Evolutionary conservation across 2,888 invertebrate species (phyloP), one percentile per base, ranked within the genome.

Genomic region (Rugalucina vietnamica): DNA sequence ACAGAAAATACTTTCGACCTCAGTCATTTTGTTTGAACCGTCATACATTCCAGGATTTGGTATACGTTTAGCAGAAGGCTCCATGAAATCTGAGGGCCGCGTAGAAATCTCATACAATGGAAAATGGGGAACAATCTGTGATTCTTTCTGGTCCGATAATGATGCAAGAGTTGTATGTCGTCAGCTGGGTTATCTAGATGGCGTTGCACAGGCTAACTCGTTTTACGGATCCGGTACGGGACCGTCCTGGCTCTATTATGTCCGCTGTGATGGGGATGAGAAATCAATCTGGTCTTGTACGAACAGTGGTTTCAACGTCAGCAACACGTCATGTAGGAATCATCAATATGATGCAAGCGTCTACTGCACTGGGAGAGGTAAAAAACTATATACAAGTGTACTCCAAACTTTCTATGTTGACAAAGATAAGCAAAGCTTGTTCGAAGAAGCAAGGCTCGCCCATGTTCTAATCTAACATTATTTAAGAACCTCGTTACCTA

Each of bases 341-440:
- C 89, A 89, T 69, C 81, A 87, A 71, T 87, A 90, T 81, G 91
- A 90, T 71, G 92, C 91, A 21, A 87, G 90, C 34, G 92, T 92
- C 34, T 88, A 88, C 49, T 92, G 92, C 77, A 90, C 90, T n/a
- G 90, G 89, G 69, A 82, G 86, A 79, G 90, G 92, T 91, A 82
- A 77, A 76, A 34, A 12, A 8, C 60, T 12, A 29, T 10, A 8
- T 8, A n/a, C 12, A n/a, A n/a, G 8, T 60, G 8, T 29, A 60
- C n/a, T n/a, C n/a, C n/a, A n/a, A n/a, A n/a, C n/a, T n/a, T n/a
- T n/a, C n/a, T n/a, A n/a, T n/a, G n/a, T n/a, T n/a, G n/a, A n/a
- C n/a, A n/a, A n/a, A n/a, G n/a, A n/a, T n/a, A n/a, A n/a, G n/a
- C n/a, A n/a, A n/a, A n/a, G n/a, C n/a, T n/a, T n/a, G n/a, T n/a